Evolutionary conservation across 2,888 invertebrate genomes (phyloP), one percentile per base, ranked within the genome.

Genomic region (Tillus elongatus): DNA sequence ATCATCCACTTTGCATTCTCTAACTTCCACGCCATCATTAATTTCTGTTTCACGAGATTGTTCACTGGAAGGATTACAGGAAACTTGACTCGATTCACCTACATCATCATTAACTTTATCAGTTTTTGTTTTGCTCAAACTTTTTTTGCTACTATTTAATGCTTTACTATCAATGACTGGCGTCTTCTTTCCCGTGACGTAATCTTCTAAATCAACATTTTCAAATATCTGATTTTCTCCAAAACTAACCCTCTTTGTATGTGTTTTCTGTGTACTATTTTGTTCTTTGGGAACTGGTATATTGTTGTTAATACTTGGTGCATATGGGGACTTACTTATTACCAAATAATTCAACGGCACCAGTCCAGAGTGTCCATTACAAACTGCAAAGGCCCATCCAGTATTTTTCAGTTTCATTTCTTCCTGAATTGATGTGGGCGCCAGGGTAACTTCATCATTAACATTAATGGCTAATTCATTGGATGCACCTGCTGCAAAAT

Each of bases 381-480:
- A 74, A 1, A 70, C 57, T 0, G 76, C 82, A 60, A 78, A 69
- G 0, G 78, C 70, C 82, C 82, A 83, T 2, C 82, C 82, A 0
- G 77, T 71, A 58, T 75, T 77, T 56, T 76, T 72, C 2, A 81
- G 62, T 8, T 71, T 50, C 46, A 72, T 65, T 29, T 73, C 70
- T 50, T 74, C 72, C 64, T 96, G 95, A 13, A 89, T 69, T 46
- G 82, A 79, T 57, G 79, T 74, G 1, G 95, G 93, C 0, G 95
- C 95, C 6, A 96, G 67, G 37, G 77, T 71, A 3, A 96, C 64
- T 19, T 75, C 73, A 54, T 92, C 87, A 44, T 89, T 88, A 36
- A 76, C 71, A 45, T 71, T 69, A 55, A 96, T 74, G 44, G 78
- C 77, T 15, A 96, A 61, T 64, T 96, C 96, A 42, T 82, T 77